Evolutionary conservation across 2,113 vertebrate species (phyloP).

Genomic region (Rhea pennata): DNA sequence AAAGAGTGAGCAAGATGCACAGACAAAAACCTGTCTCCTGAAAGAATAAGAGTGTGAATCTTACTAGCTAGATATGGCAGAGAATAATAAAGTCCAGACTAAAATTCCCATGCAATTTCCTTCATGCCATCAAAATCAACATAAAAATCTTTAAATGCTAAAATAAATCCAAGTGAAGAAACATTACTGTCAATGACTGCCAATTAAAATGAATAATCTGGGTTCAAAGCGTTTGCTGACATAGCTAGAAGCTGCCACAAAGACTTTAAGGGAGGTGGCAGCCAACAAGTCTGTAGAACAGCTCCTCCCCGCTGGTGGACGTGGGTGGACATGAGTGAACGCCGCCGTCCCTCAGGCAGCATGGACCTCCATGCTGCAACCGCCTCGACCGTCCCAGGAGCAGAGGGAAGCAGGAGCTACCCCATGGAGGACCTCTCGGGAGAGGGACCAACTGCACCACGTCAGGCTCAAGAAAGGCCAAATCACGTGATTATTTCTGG

Average conservation of each 20-base stretch:
- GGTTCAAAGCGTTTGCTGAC: not conserved
- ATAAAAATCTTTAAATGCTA: conserved; percentile 31
- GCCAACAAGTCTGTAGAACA: not conserved
- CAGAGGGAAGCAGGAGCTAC: not conserved
- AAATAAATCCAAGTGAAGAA: conserved; percentile 36
- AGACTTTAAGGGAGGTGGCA: not conserved
- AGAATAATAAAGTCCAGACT: conserved; percentile 7
- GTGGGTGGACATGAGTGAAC: not conserved
- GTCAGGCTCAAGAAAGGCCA: not conserved
- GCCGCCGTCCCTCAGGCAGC: not conserved
- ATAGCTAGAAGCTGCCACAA: not conserved
- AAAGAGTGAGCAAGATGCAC: not conserved
- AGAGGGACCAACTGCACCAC: not conserved
- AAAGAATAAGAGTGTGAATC: not conserved
- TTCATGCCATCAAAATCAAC: conserved; percentile 11
- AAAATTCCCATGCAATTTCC: conserved; percentile 7
- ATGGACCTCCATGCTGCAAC: not conserved
- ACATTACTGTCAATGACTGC: not conserved
- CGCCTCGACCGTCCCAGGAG: accelerated
- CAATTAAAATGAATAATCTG: conserved; percentile 16
- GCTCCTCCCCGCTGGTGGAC: not conserved
- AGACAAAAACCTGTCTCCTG: not conserved
- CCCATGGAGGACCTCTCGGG: not conserved
- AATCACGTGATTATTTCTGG: not conserved
- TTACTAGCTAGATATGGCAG: not conserved